Percentiles rank a stretch among this genome's conserved stretches.
These are phyloP conservation scores for Papilio polyxenes DNA, from an alignment of 1,140 invertebrate species.

Conservation along the genomic window DNA sequence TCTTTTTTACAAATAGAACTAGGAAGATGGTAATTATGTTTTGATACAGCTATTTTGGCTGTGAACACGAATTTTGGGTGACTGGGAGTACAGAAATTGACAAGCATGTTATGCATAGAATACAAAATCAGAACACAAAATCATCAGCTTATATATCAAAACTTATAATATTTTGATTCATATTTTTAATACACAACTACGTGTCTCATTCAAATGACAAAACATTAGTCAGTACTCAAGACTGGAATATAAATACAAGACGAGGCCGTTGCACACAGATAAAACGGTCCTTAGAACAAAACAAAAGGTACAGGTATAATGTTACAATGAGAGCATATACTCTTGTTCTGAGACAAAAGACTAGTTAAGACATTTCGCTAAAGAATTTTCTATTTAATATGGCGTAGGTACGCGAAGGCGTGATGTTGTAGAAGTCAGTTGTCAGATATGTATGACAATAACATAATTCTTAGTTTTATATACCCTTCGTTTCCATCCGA, in stretches of 20 bases:
- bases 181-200: not conserved
- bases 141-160: not conserved
- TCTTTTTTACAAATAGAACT: too few species aligned
- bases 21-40: too few species aligned
- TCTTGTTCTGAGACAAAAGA: constrained; percentile 15
- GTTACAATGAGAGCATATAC: constrained; percentile 41
- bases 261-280: constrained; percentile 35
- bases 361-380: constrained; percentile 8
- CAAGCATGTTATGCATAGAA: too few species aligned
- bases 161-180: not conserved
- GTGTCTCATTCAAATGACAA: not conserved
- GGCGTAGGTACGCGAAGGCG: not conserved
- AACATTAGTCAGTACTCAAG: not conserved
- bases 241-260: constrained; percentile 1
- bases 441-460: too few species aligned
- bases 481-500: too few species aligned
- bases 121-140: too few species aligned
- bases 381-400: not conserved
- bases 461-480: too few species aligned
- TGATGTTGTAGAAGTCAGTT: not conserved
- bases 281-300: constrained; percentile 41
- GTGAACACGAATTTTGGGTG: too few species aligned
- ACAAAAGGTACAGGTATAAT: constrained; percentile 45
- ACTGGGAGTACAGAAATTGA: too few species aligned
- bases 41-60: too few species aligned